Percentiles rank a stretch among this genome's conserved stretches.
phyloP scores from a whole-genome alignment of 1,140 invertebrate species.

The Cydia fagiglandana region DNA sequence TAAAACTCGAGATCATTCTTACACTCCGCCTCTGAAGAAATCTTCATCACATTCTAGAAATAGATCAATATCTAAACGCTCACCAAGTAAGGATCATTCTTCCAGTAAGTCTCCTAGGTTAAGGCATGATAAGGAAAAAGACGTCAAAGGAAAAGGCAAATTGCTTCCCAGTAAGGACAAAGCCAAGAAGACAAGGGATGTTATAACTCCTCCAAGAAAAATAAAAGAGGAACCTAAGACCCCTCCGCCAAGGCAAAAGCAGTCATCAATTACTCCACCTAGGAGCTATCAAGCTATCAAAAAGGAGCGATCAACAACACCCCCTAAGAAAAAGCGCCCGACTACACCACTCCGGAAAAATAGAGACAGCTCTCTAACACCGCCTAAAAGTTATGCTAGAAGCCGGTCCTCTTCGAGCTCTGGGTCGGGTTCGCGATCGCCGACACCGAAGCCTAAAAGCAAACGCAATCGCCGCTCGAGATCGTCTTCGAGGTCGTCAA shows the following conservation, averaged over 20 bases:
- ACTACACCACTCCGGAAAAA: slow-evolving; percentile 47
- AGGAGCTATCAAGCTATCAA: slow-evolving; percentile 41
- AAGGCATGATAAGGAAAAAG: slow-evolving; percentile 33
- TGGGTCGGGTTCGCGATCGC: slow-evolving; percentile 55
- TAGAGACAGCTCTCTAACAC: slow-evolving; percentile 63
- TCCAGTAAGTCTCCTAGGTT: slow-evolving; percentile 46
- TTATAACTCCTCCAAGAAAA: slow-evolving; percentile 49
- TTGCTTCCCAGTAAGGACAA: slow-evolving; percentile 49
- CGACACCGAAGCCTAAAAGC: slow-evolving; percentile 50
- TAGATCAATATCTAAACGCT: slow-evolving; percentile 40
- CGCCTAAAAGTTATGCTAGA: slow-evolving; percentile 65
- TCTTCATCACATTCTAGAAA: slow-evolving; percentile 46
- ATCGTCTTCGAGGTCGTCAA: slow-evolving; percentile 49
- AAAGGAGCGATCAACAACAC: slow-evolving; percentile 14
- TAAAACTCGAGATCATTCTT: slow-evolving; percentile 45
- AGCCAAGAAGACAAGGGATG: slow-evolving; percentile 47
- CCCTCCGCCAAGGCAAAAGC: slow-evolving; percentile 50
- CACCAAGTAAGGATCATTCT: slow-evolving; percentile 45
- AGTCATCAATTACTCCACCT: slow-evolving; percentile 45
- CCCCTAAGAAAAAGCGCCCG: slow-evolving; percentile 45
- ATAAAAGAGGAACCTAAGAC: slow-evolving; percentile 35
- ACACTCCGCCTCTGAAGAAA: slow-evolving; percentile 57
- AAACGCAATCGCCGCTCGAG: slow-evolving; percentile 43
- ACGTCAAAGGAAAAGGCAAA: slow-evolving; percentile 41
- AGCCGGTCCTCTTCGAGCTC: slow-evolving; percentile 55